These are phyloP conservation scores for Helostoma temminkii DNA, from an alignment of 2,797 vertebrate species.

Conservation along the genomic window DNA sequence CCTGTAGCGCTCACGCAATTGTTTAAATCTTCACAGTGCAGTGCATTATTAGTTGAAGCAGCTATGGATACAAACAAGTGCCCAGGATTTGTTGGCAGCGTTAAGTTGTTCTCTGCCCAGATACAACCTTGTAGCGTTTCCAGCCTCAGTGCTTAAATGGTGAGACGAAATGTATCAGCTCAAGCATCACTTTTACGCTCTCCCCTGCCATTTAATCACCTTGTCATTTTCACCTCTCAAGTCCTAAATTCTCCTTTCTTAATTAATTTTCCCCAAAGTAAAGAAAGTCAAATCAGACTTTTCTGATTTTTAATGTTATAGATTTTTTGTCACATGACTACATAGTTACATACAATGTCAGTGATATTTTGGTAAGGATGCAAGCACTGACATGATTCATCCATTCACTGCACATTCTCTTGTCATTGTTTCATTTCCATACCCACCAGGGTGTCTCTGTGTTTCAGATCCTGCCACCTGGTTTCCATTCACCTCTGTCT, in stretches of 20 bases:
- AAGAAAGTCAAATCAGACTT: conserved; percentile 1
- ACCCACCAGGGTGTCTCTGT: too few relatives aligned
- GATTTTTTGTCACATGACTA: background rate
- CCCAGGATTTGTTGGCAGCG: background rate
- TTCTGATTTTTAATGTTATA: background rate
- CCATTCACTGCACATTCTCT: too few relatives aligned
- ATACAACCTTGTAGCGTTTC: conserved; percentile 8
- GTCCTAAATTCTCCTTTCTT: background rate
- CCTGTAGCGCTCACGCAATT: too few relatives aligned
- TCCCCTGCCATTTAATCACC: background rate
- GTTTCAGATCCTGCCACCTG: too few relatives aligned
- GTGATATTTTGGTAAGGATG: too few relatives aligned
- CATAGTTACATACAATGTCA: too few relatives aligned
- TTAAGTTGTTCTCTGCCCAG: background rate
- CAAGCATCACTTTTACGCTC: background rate
- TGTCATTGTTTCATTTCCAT: too few relatives aligned
- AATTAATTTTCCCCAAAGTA: background rate
- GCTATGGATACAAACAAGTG: background rate
- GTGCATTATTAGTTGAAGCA: background rate
- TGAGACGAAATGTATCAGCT: background rate
- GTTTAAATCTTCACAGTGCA: background rate
- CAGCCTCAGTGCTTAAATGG: background rate
- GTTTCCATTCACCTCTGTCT: too few relatives aligned
- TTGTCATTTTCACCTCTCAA: background rate
- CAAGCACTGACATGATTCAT: too few relatives aligned